Evolutionary conservation across 2,797 vertebrate genomes (phyloP).

Genomic region (Sebastes diaconus): DNA sequence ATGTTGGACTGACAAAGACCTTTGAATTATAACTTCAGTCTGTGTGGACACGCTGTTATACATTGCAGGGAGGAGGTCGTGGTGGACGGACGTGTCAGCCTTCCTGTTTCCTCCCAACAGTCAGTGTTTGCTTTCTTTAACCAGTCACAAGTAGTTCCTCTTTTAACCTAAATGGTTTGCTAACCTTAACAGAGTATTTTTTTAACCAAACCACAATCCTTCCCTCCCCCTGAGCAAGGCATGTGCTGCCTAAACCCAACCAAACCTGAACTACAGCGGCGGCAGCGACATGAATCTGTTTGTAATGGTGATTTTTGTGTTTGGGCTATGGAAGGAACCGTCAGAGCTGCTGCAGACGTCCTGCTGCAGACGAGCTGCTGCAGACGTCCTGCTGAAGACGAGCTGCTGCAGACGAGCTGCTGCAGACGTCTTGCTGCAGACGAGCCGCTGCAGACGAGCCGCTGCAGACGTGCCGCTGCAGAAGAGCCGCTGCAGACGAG

Average conservation of each 20-base stretch:
- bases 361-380: no score
- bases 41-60: neutral
- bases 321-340: neutral
- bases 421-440: no score
- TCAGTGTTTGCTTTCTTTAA: neutral
- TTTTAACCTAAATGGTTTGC: neutral
- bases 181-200: neutral
- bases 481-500: accelerated
- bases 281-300: neutral
- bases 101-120: neutral
- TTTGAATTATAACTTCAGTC: neutral
- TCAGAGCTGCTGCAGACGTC: neutral
- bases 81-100: neutral
- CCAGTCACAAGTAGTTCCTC: neutral
- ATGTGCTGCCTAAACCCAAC: neutral
- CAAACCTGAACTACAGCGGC: neutral
- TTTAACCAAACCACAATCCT: neutral
- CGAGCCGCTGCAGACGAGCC: no score
- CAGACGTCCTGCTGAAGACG: no score
- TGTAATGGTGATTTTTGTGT: neutral
- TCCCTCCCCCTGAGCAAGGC: neutral
- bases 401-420: no score
- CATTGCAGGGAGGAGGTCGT: neutral
- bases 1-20: neutral
- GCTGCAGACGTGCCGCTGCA: no score